Base-by-base conservation (phyloP, 2,888 invertebrate species). In the Clostera curtula region DNA sequence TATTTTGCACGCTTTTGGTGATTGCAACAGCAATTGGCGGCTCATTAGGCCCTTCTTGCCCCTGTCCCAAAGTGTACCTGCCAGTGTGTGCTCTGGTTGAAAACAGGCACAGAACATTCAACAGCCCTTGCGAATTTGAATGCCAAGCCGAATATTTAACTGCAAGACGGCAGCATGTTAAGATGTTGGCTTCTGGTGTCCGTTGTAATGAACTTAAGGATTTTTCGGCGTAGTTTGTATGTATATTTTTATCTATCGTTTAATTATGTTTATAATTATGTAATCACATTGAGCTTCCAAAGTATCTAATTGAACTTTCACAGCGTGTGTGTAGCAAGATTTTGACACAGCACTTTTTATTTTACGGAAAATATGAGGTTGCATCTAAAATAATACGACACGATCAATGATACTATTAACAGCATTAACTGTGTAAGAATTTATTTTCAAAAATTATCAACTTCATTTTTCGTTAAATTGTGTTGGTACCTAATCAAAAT, bases 1-100 rank as follows among this genome's bases (percentile, higher is more conserved):
- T 60, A 12, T 36, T 61, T 16, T 9, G 70, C 16, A 34, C 67
- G 38, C 53, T 50, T 9, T 19, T 61, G 36, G 31, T 58, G 44
- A 20, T 56, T 28, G 24, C 49, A n/a, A 27, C 40, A 5, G 27
- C 48, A 3, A 28, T 34, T 13, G 27, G 29, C 29, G 11, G 11
- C 0, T 17, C 33, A n/a, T 19, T 5, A 25, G 29, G 18, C 2
- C 44, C 48, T 1, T 9, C 41, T 1, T 86, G 85, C 32, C 29
- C 77, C 1, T 86, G 85, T 42, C 39, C 55, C 2, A 66, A 55
- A 42, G 55, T 80, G 11, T 85, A 74, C 49, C 11, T 32, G 3
- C 85, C 85, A 0, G 33, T 85, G 4, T 86, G 85, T 45, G 82
- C 64, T 1, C 59, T 70, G 25, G 8, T 34, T 4, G 5, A 25